Evolutionary conservation across 2,888 invertebrate species (phyloP), one percentile per base, ranked within the genome.

Genomic region (Dioctria rufipes): DNA sequence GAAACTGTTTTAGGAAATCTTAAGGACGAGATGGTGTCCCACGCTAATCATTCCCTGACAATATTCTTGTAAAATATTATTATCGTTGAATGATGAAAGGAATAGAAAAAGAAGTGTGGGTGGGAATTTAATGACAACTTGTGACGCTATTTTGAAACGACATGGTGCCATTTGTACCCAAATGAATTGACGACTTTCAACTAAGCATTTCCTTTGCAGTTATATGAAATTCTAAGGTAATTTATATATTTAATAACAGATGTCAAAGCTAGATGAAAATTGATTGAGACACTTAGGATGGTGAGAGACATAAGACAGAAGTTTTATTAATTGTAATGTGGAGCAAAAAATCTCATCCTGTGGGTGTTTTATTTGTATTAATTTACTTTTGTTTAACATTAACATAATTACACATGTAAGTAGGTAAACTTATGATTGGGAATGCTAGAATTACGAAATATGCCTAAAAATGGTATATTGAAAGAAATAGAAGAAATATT

Each of bases 81-180:
- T 25, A 25, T 25, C 43, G 40, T 66, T 66, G 4, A 42, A n/a
- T 40, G 40, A 66, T 66, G 66, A 66, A 66, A 42, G 43, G 40
- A 43, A 43, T 42, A 66, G 66, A 43, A 66, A 66, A 4, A 42
- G 5, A 42, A n/a, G 66, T 46, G 37, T 43, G 43, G 46, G 67
- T 37, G 25, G 5, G 13, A 73, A 40, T 60, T 73, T 73, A 73
- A 73, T 73, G 42, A 73, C 73, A 73, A 60, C 73, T 73, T 58
- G 13, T 73, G 73, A 73, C 25, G 60, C 58, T 73, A 73, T 1
- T 25, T 73, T 60, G 13, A 25, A 73, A 37, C 58, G 60, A 73
- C 73, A 73, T 73, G 54, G 60, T 60, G 13, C 42, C 73, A 73
- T 60, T 73, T 73, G 54, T 54, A 54, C n/a, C 61, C 61, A 61